Base-by-base conservation (phyloP, 2,113 vertebrate genomes). In the Notarius lentiginosus region DNA sequence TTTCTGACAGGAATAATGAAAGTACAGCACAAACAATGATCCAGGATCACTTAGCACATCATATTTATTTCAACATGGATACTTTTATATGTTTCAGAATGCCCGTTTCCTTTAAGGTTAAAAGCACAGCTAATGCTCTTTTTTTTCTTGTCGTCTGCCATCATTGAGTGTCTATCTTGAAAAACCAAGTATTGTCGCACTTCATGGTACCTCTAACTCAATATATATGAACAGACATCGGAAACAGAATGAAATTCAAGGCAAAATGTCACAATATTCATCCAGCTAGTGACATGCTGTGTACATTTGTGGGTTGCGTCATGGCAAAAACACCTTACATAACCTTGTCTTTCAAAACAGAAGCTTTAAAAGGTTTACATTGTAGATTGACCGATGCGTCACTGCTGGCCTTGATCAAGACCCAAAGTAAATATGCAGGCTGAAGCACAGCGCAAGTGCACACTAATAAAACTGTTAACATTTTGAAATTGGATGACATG, bases 391-490 rank as follows among this genome's bases (percentile, higher is more conserved):
- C 63, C 2, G 20, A 12, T 47, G 30, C 77, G 85, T 86, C 85
- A 86, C 41, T 1, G 10, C 12, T 72, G 85, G 51, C 85, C 77
- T 86, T 86, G 85, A 68, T 18, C 17, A 6, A 70, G 20, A 81
- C 4, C 65, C 77, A 86, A 81, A 72, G 55, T 53, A 86, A 86
- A 80, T 7, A 80, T 7, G 22, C 55, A 84, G 5, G 12, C 11
- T n/a, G 30, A 7, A 58, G 20, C 10, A 68, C 7, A 34, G 53
- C 18, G 24, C 30, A 22, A 34, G 18, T 14, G 30, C 27, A 72
- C 18, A 27, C 30, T 55, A 60, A 41, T 20, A 60, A 53, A 61
- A 49, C 17, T 2, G 9, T 9, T 2, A 24, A n/a, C 15, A 30
- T 70, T 83, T 0, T 34, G 27, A 58, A 58, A 5, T 4, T 6